A percentile compares a stretch with the other conserved stretches of the same genome.
These are phyloP conservation scores for Pseudomyrmex dendroicus DNA, from an alignment of 1,140 invertebrate species.

Conservation along the genomic window DNA sequence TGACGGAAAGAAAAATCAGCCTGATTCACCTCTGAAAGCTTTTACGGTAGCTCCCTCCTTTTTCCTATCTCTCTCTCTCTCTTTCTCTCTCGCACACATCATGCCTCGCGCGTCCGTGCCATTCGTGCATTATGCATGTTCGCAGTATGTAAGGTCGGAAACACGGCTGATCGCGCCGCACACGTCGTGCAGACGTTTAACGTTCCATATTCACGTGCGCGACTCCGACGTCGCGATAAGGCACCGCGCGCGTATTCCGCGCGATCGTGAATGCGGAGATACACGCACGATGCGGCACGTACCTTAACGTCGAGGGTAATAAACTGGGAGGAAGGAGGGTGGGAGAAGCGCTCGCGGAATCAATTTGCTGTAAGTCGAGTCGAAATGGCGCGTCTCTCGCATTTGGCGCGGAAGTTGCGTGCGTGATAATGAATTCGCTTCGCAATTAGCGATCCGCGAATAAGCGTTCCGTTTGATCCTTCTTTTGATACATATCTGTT, in stretches of 20 bases:
- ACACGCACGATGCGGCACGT: constrained; percentile 5
- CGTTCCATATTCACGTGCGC: constrained; percentile 22
- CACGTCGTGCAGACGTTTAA: constrained; percentile 27
- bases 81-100: neutral
- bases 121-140: constrained; percentile 45
- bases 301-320: constrained; percentile 43
- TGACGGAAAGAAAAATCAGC: constrained; percentile 20
- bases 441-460: constrained; percentile 31
- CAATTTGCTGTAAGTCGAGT: constrained; percentile 50
- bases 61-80: too few species aligned
- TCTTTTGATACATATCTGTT: too few species aligned
- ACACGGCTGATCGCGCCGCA: constrained; percentile 14
- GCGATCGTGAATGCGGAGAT: constrained; percentile 45
- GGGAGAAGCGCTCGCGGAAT: constrained; percentile 19
- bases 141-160: constrained; percentile 16
- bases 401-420: constrained; percentile 5
- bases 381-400: constrained; percentile 7
- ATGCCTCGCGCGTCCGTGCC: neutral
- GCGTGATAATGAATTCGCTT: neutral
- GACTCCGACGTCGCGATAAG: constrained; percentile 29
- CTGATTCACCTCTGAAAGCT: neutral
- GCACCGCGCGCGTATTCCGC: constrained; percentile 6
- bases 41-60: too few species aligned
- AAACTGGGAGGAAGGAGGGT: constrained; percentile 12
- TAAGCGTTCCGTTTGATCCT: too few species aligned